These are phyloP conservation scores for Microhierax caerulescens DNA, from an alignment of 2,797 vertebrate species.

Conservation along the genomic window DNA sequence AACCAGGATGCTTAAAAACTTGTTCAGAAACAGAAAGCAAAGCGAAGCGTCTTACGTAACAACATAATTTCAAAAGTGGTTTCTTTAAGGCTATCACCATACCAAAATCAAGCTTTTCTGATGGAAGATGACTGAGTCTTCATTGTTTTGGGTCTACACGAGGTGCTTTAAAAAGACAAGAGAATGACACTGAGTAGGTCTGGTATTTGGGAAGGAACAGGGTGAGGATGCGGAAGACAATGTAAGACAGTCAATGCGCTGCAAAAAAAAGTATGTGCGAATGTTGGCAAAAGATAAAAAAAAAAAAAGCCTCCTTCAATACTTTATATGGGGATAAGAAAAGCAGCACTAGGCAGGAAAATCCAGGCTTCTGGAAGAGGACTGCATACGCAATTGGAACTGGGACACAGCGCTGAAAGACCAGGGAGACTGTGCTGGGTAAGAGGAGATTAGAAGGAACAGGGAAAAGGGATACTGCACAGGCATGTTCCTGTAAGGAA, in stretches of 20 bases:
- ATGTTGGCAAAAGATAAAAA: neutral
- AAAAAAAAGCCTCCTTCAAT: no score
- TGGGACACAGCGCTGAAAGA: neutral
- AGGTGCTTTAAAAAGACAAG: neutral
- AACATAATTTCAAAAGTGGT: neutral
- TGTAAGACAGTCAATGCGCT: neutral
- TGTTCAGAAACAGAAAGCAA: constrained; percentile 12
- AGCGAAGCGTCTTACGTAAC: neutral
- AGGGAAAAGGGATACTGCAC: neutral
- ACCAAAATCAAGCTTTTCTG: neutral
- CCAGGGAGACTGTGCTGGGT: neutral
- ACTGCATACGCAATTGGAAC: neutral
- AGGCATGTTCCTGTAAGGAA: neutral
- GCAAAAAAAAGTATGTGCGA: neutral
- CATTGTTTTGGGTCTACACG: neutral
- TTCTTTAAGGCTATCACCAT: neutral
- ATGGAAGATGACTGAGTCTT: neutral
- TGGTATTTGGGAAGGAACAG: neutral
- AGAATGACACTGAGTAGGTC: neutral
- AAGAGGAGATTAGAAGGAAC: neutral
- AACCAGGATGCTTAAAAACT: constrained; percentile 14
- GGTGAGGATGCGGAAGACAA: neutral
- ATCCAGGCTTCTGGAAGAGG: neutral
- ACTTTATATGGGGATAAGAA: neutral
- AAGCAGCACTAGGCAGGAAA: neutral